Evolutionary conservation across 1,140 invertebrate genomes (phyloP).

Genomic region (Oppia nitens): DNA sequence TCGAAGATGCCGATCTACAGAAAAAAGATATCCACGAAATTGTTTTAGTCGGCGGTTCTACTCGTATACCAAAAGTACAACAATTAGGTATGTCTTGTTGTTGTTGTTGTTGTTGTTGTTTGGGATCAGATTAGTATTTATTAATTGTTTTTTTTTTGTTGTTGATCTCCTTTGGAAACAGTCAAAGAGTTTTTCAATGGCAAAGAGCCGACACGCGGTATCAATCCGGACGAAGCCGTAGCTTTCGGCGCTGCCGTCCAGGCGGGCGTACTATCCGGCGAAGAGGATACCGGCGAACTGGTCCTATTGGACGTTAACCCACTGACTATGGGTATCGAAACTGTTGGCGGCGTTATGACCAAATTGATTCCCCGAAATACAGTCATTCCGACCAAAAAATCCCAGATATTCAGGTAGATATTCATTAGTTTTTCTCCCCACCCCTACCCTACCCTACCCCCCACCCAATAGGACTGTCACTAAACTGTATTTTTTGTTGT

Average conservation of each 20-base stretch:
- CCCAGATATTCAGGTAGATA: conserved; percentile 98
- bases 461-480: too few species aligned
- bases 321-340: conserved; percentile 96
- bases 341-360: conserved; percentile 98
- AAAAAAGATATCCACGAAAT: conserved; percentile 98
- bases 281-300: conserved; percentile 51
- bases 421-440: too few species aligned
- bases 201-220: conserved; percentile 91
- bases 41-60: conserved; percentile 94
- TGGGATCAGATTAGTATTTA: not conserved
- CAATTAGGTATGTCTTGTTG: conserved; percentile 65
- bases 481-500: too few species aligned
- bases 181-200: conserved; percentile 98
- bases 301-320: conserved; percentile 96
- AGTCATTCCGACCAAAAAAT: conserved; percentile 99
- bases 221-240: conserved; percentile 96
- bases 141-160: too few species aligned
- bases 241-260: conserved; percentile 98
- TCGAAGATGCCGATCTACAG: conserved; percentile 97
- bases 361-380: conserved; percentile 95
- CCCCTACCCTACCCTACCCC: too few species aligned
- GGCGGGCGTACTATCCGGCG: conserved; percentile 56
- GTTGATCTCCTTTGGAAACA: not conserved
- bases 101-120: not conserved
- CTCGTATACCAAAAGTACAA: conserved; percentile 97